Evolutionary conservation across 53 echinoderm and acorn worm genomes (phyloP).

Genomic region (Echinarachnius parma): DNA sequence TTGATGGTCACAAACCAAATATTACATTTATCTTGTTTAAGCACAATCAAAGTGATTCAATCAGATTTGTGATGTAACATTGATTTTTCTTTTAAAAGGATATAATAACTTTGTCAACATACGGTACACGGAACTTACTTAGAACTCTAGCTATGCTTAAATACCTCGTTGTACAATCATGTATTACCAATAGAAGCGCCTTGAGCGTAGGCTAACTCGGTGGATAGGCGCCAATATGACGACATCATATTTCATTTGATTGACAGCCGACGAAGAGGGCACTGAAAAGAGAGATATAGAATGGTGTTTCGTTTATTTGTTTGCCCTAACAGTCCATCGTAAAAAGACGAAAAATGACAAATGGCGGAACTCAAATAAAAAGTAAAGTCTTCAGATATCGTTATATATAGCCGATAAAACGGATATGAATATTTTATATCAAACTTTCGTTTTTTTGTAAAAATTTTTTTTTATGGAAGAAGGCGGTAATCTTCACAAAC

Average conservation of each 20-base stretch:
- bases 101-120: too few species aligned
- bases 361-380: constrained; percentile 6
- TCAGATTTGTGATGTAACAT: too few species aligned
- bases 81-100: too few species aligned
- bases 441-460: not conserved
- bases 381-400: not conserved
- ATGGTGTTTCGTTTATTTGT: constrained; percentile 23
- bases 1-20: too few species aligned
- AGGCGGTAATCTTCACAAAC: too few species aligned
- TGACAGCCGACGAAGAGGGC: constrained; percentile 28
- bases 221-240: constrained; percentile 22
- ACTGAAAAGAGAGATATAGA: constrained; percentile 13
- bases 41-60: too few species aligned
- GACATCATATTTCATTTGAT: constrained; percentile 38
- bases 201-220: not conserved
- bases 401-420: not conserved
- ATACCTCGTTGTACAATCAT: too few species aligned
- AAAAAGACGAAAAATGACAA: constrained; percentile 39
- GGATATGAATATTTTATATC: not conserved
- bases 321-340: constrained; percentile 47
- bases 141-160: too few species aligned
- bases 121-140: too few species aligned
- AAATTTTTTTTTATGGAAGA: too few species aligned
- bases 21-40: too few species aligned
- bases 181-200: too few species aligned